These are phyloP conservation scores for Penaeus monodon DNA, from an alignment of 2,888 invertebrate genomes.

Conservation along the genomic window DNA sequence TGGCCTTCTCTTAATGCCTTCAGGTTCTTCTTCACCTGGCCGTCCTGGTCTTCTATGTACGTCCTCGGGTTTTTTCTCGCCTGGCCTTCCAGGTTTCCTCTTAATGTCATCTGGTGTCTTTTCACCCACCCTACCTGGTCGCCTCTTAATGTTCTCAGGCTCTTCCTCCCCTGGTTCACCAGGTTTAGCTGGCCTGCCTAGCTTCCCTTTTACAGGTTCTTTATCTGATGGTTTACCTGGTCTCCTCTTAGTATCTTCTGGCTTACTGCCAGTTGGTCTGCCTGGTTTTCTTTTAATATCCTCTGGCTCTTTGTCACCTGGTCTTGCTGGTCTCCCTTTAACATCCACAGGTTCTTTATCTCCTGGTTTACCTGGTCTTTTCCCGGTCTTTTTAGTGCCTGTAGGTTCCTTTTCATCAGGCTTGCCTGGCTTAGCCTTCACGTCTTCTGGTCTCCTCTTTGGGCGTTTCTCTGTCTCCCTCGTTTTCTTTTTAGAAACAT, in stretches of 20 bases:
- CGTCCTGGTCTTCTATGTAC: not conserved
- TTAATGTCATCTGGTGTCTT: conserved; percentile 3
- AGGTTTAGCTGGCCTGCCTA: not conserved
- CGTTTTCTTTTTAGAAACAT: not conserved
- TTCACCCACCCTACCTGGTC: not conserved
- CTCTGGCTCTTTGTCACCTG: not conserved
- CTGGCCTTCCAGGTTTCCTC: not conserved
- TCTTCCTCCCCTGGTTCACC: not conserved
- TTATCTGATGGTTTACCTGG: not conserved
- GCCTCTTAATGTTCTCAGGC: not conserved
- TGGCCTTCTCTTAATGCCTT: not conserved
- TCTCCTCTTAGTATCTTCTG: conserved; percentile 21
- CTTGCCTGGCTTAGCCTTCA: not conserved
- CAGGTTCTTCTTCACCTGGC: not conserved
- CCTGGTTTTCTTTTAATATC: conserved; percentile 12
- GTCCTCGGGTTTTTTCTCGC: not conserved
- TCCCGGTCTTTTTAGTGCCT: not conserved
- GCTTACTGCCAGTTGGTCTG: not conserved
- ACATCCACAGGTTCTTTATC: not conserved
- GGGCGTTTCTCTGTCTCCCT: not conserved
- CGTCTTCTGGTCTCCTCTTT: not conserved
- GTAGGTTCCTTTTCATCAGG: conserved; percentile 4
- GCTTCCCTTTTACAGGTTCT: not conserved
- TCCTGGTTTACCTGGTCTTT: conserved; percentile 8
- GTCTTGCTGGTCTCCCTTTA: not conserved